Base-by-base conservation (phyloP, 2,888 invertebrate species). In the Eupithecia subumbrata region DNA sequence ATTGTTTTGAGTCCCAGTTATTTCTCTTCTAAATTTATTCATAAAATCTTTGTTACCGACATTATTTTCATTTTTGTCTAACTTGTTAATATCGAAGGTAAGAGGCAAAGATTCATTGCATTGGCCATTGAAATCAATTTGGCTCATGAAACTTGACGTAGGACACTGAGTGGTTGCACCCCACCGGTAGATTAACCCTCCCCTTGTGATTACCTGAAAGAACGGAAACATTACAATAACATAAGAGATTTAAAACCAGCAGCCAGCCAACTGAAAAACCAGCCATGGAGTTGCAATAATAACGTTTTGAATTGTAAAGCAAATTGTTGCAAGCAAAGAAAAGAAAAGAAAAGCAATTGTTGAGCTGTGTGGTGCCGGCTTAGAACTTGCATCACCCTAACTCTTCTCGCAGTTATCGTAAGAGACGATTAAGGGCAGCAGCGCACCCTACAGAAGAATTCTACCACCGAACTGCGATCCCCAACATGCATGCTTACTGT, bases 161-260 rank as follows among this genome's bases (percentile, higher is more conserved):
- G 94, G 93, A 67, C 95, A 95, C 79, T 95, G 95, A 0, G 93
- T 93, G 0, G 94, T 93, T 0, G 92, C 92, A 2, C 95, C 95
- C 95, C 95, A 95, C 1, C 94, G 90, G 84, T 93, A 90, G 73
- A 95, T 92, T 45, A 90, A 90, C 2, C 95, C 95, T 7, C 94
- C 93, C 37, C 95, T 87, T 7, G 94, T 95, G 52, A 95, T 89
- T 0, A 95, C 92, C 95, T 95, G 84, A 14, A 63, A 70, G 69
- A 7, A 2, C 48, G 52, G 18, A 12, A 67, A 40, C 1, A n/a
- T 67, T 64, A 25, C 8, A n/a, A 12, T 14, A 25, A 25, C 25
- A 25, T 25, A 14, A 25, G 12, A 22, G 11, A 56, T 4, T 3
- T 56, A n/a, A n/a, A n/a, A n/a, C n/a, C n/a, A n/a, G n/a, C n/a